Percentiles rank a stretch among this genome's conserved stretches.
Conservation (phyloP, 2,113 vertebrate genomes). For the Alethe diademata region DNA sequence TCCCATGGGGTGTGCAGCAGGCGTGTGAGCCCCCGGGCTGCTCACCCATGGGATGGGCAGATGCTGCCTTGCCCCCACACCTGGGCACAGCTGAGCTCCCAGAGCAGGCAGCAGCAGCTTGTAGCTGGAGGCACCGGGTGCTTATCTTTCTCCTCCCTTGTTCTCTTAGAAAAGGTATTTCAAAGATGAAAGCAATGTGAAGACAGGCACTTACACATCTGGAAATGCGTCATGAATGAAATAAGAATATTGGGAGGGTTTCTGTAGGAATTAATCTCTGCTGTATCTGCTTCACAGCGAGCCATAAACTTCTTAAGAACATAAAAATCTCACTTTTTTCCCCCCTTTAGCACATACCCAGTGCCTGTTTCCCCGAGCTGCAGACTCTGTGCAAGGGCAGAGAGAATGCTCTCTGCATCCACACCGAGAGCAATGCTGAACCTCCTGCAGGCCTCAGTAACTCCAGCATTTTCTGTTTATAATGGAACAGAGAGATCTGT, state of each 20-base stretch:
- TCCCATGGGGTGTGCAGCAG: background rate
- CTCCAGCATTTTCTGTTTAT: background rate
- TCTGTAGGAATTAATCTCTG: background rate
- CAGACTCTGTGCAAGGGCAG: background rate
- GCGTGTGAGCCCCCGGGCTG: rapidly evolving
- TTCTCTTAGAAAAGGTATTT: background rate
- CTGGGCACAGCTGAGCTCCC: background rate
- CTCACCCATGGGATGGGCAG: rapidly evolving
- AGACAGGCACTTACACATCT: background rate
- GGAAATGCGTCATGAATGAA: background rate
- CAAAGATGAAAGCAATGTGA: background rate
- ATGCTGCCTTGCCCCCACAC: rapidly evolving
- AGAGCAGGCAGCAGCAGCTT: background rate
- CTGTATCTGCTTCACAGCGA: background rate
- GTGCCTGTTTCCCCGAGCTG: background rate
- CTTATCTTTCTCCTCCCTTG: background rate
- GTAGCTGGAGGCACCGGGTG: background rate
- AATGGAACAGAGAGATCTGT: background rate
- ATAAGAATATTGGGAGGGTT: background rate
- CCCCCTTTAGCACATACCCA: background rate
- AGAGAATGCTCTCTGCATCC: background rate
- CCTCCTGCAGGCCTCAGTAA: background rate
- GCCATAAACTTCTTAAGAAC: background rate
- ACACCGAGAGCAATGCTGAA: background rate
- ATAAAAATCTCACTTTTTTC: background rate